Evolutionary conservation across 2,797 vertebrate species (phyloP).

Genomic region (Rachycentron canadum): DNA sequence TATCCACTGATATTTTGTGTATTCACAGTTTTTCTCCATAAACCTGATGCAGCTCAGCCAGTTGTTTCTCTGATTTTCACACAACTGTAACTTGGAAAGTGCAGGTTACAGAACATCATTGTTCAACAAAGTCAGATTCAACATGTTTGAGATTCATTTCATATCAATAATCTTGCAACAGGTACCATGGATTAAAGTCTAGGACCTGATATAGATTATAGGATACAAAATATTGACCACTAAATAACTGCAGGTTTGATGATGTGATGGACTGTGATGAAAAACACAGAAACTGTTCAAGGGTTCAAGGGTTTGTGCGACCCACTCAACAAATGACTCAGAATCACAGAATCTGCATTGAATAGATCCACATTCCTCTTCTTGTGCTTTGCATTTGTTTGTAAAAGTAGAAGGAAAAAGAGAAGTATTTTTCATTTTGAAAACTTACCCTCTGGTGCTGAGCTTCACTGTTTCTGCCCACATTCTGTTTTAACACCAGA

Average conservation of each 20-base stretch:
- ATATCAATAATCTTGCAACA: neutral
- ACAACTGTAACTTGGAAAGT: neutral
- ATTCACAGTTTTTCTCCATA: neutral
- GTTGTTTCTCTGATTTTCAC: neutral
- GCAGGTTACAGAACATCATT: no score
- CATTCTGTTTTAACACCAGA: constrained; percentile 3
- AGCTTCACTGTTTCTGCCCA: constrained; percentile 2
- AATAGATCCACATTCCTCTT: neutral
- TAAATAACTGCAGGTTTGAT: neutral
- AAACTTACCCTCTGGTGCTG: constrained; percentile 59
- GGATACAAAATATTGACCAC: no score
- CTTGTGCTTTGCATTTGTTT: neutral
- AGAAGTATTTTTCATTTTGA: neutral
- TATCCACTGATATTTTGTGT: neutral
- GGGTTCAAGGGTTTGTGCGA: neutral
- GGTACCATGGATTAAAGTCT: neutral
- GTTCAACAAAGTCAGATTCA: no score
- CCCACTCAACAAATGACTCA: neutral
- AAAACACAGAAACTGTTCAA: neutral
- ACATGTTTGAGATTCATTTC: no score
- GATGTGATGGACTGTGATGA: neutral
- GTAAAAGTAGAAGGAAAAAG: neutral
- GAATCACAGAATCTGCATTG: neutral
- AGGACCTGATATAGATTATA: neutral
- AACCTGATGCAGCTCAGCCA: neutral